Evolutionary conservation across 1,140 invertebrate species (phyloP), one percentile per base, ranked within the genome.

Genomic region (Diuraphis noxia): DNA sequence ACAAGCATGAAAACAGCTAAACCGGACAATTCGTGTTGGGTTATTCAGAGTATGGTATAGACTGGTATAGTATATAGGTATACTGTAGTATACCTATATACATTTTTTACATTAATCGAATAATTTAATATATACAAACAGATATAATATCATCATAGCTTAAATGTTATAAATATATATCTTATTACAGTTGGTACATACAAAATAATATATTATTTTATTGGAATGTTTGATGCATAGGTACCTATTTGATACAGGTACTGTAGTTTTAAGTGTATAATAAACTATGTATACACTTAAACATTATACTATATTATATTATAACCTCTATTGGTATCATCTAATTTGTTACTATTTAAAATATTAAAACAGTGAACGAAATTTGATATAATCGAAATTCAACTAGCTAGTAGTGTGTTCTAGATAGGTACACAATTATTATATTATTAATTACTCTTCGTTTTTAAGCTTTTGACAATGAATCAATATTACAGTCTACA

Each of bases 1-100:
- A 88, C 86, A 88, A 63, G 86, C 49, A 36, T 63, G n/a, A 38
- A 56, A 72, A 52, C 86, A 34, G n/a, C 36, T 36, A 30, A 88
- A 88, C 41, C 49, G 49, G 86, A 25, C 46, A 23, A n/a, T 30
- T 88, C 86, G 9, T 88, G 38, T 63, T 52, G 49, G 6, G 34
- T 88, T 88, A 40, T 88, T 56, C 23, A 88, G 34, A 88, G 43
- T 25, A 88, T 38, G 2, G 17, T 82, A 23, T 30, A 82, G 36
- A 40, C 23, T 82, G 38, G 46, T 21, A 49, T 49, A 49, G 19
- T 49, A 13, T 79, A 38, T 30, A 30, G 2, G 21, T 56, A 52
- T 52, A 52, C 8, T 13, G 17, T 13, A 25, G 13, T n/a, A 72
- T 17, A n/a, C 13, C 4, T 72, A 17, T 17, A n/a, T 72, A 72